Evolutionary conservation across 2,113 vertebrate genomes (phyloP).

Genomic region (Polyodon spathula): DNA sequence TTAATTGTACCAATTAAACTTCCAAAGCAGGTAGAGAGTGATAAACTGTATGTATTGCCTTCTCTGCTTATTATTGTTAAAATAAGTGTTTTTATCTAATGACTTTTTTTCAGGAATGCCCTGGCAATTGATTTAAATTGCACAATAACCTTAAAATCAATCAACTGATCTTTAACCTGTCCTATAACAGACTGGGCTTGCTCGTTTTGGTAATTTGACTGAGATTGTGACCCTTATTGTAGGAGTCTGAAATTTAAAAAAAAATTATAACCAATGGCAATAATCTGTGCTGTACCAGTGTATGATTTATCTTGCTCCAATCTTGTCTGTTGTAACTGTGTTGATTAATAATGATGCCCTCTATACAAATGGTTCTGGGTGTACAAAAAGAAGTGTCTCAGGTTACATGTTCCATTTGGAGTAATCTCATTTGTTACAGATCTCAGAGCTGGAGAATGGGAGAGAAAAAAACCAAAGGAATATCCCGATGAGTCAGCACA

Average conservation of each 20-base stretch:
- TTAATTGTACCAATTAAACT: too few species aligned
- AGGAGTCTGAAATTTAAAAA: conserved; percentile 30
- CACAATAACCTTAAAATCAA: too few species aligned
- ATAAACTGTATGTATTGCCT: too few species aligned
- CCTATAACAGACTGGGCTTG: conserved; percentile 33
- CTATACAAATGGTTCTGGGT: neutral
- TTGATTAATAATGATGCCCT: conserved; percentile 25
- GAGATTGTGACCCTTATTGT: conserved; percentile 29
- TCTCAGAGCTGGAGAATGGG: conserved; percentile 64
- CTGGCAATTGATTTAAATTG: too few species aligned
- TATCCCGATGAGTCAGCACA: conserved; percentile 63
- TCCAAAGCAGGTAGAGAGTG: too few species aligned
- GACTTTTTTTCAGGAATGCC: too few species aligned
- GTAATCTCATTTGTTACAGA: conserved; percentile 56
- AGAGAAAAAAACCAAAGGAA: conserved; percentile 52
- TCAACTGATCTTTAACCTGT: conserved; percentile 21
- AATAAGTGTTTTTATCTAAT: too few species aligned
- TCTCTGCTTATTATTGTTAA: too few species aligned
- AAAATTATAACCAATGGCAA: conserved; percentile 40
- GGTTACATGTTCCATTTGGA: conserved; percentile 30
- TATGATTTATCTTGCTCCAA: conserved; percentile 49
- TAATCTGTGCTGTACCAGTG: conserved; percentile 25
- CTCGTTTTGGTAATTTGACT: conserved; percentile 16
- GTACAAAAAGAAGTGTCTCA: neutral
- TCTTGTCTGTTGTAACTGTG: conserved; percentile 28